Conservation (phyloP, 2,888 invertebrate species). For the Saturnia japonica region DNA sequence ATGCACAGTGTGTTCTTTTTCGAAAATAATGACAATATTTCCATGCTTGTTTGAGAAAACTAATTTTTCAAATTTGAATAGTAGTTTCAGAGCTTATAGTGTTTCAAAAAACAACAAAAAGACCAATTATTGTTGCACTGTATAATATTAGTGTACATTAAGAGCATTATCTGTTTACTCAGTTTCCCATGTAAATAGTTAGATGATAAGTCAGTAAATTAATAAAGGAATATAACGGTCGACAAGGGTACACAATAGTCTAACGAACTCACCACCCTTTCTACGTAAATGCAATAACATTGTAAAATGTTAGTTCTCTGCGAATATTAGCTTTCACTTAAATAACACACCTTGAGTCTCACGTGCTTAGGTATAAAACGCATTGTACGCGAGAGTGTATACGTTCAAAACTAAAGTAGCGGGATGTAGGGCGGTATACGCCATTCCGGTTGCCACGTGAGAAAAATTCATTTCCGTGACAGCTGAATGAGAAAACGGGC, state of each 20-base stretch:
- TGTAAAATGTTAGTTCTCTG: background rate
- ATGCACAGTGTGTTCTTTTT: no score
- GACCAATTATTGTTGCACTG: no score
- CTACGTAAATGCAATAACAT: slow-evolving; percentile 12
- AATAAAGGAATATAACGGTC: slow-evolving; percentile 10
- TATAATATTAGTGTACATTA: background rate
- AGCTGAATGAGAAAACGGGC: background rate
- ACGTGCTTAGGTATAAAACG: background rate
- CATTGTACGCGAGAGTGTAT: background rate
- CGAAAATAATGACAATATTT: no score
- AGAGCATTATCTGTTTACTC: background rate
- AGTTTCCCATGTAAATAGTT: background rate
- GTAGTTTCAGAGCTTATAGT: no score
- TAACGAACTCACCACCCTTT: slow-evolving; percentile 3
- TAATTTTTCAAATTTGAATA: no score
- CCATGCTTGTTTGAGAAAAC: no score
- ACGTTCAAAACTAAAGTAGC: background rate
- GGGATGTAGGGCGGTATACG: slow-evolving; percentile 56
- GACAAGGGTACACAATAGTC: slow-evolving; percentile 5
- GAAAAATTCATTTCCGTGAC: slow-evolving; percentile 15
- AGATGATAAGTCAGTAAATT: background rate
- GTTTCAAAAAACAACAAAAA: no score
- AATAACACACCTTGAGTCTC: background rate
- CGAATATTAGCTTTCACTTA: background rate
- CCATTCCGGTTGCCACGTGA: slow-evolving; percentile 14